These are phyloP conservation scores for Bursaphelenchus okinawaensis DNA, from an alignment of 2,888 invertebrate species.

Conservation along the genomic window DNA sequence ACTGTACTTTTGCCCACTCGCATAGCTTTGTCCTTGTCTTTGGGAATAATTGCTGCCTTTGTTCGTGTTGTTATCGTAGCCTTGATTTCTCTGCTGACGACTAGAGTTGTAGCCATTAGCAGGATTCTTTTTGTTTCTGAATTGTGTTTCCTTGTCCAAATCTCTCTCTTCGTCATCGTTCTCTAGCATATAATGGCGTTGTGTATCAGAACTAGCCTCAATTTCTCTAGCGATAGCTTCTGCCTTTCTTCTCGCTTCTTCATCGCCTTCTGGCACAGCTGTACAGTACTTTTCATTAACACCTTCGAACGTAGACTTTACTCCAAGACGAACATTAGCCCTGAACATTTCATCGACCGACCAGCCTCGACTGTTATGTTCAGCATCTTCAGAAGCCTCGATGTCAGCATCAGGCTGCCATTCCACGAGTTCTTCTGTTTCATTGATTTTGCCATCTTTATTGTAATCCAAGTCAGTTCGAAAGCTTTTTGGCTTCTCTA, in stretches of 20 bases:
- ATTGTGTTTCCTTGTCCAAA: slow-evolving; percentile 39
- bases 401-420: slow-evolving; percentile 9
- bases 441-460: slow-evolving; percentile 5
- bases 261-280: slow-evolving; percentile 75
- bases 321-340: slow-evolving; percentile 83
- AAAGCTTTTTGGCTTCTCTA: not conserved
- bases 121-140: slow-evolving; percentile 8
- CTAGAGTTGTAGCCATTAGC: not conserved
- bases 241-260: slow-evolving; percentile 81
- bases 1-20: not conserved
- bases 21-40: not conserved
- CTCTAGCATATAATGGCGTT: slow-evolving; percentile 76
- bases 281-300: slow-evolving; percentile 81
- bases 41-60: no score
- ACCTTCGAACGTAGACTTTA: slow-evolving; percentile 85
- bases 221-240: slow-evolving; percentile 86
- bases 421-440: slow-evolving; percentile 13
- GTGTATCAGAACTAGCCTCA: slow-evolving; percentile 76
- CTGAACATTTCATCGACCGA: slow-evolving; percentile 93
- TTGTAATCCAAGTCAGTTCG: slow-evolving; percentile 16
- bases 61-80: not conserved
- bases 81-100: not conserved
- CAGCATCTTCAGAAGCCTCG: not conserved
- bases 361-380: slow-evolving; percentile 70
- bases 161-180: slow-evolving; percentile 66